Base-by-base conservation (phyloP, 37 sponge, comb jelly and placozoan species). In the Cliona cf. orientalis region DNA sequence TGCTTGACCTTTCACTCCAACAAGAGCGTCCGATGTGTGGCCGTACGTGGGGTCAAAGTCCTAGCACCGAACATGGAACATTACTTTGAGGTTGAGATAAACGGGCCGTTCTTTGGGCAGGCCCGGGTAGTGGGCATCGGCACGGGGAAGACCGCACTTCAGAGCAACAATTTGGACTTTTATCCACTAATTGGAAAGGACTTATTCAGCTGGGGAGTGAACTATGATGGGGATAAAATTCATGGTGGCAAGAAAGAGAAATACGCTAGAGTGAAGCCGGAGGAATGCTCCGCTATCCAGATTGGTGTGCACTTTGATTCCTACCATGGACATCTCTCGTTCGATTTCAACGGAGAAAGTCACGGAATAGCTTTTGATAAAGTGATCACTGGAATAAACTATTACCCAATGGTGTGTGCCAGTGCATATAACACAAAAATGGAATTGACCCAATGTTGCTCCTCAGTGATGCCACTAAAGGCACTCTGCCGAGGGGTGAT, bases 81-180 rank as follows among this genome's bases (percentile, higher is more conserved):
- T 49, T 84, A 74, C 84, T 92, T 92, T 66, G 88, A 92, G 46
- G 85, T 92, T n/a, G 80, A 87, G n/a, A 58, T 92, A 80, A 39
- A 53, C 17, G 64, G 65, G 1, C 92, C 92, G 11, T 87, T 87
- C n/a, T 65, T 80, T 56, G 92, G 92, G 11, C 66, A 84, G 26
- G 92, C 88, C 38, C 43, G 85, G n/a, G 84, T 83, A 81, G 84
- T 92, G 6, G 92, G 92, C 33, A 60, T 92, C 9, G 88, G 88
- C 0, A 87, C 84, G 0, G 75, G 60, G 33, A 63, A 78, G 66
- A 62, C 80, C 12, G 43, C 39, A 2, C 45, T 92, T 32, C 78
- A 78, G 61, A 60, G 57, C 32, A 82, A 69, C 42, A 56, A 67
- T 37, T 79, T 58, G 37, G 84, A 87, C 75, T 92, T 76, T 45